Evolutionary conservation across 2,113 vertebrate species (phyloP).

Genomic region (Glaucomys volans): DNA sequence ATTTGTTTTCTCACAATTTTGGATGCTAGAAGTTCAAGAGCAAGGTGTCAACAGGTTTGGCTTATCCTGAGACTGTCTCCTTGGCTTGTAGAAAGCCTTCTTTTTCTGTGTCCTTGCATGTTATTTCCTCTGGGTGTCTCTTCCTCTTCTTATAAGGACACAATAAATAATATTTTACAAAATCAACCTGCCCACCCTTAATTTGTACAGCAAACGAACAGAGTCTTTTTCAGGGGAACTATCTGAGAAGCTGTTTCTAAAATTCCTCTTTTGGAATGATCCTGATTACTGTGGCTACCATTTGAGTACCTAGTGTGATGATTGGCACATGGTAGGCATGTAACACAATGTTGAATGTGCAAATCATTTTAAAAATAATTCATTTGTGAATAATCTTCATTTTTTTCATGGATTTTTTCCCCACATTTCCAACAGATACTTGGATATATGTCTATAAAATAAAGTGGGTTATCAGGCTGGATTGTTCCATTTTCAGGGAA

Average conservation of each 20-base stretch:
- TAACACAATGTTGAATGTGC: neutral
- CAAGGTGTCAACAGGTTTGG: neutral
- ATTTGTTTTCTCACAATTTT: neutral
- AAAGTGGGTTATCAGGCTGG: neutral
- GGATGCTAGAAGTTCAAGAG: neutral
- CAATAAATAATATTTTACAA: no score
- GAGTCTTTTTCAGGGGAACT: neutral
- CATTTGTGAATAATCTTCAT: neutral
- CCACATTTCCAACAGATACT: neutral
- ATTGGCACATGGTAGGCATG: fast-evolving
- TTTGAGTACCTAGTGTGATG: neutral
- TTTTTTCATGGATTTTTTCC: neutral
- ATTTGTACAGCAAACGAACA: neutral
- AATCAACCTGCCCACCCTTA: neutral
- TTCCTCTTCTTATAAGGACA: neutral
- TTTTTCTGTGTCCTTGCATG: neutral
- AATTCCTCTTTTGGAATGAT: neutral
- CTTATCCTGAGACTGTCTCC: neutral
- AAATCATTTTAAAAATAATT: neutral
- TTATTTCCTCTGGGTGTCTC: neutral
- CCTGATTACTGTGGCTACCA: neutral
- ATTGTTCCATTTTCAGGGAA: neutral
- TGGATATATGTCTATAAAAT: neutral
- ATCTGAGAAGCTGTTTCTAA: no score
- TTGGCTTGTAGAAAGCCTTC: neutral